Evolutionary conservation across 2,888 invertebrate genomes (phyloP).

Genomic region (Cistogaster globosa): DNA sequence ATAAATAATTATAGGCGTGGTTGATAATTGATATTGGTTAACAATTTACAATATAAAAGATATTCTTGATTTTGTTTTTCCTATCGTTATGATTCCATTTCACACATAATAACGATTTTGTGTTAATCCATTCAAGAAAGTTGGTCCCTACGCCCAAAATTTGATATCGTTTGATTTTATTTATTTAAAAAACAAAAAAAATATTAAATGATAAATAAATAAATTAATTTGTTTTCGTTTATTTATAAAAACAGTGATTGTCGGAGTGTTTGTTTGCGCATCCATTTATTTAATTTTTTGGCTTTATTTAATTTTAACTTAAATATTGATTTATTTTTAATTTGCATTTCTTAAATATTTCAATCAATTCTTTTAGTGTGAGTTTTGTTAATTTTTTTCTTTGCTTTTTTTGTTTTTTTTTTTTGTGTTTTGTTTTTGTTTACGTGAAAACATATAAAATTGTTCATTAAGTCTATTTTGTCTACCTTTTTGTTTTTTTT

Average conservation of each 20-base stretch:
- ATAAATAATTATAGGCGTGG: constrained; percentile 58
- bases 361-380: constrained; percentile 66
- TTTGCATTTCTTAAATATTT: background rate
- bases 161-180: constrained; percentile 33
- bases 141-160: constrained; percentile 68
- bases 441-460: constrained; percentile 70
- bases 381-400: background rate
- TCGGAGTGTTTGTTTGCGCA: constrained; percentile 70
- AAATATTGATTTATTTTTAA: constrained; percentile 8
- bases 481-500: constrained; percentile 47
- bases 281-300: constrained; percentile 34
- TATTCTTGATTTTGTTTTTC: background rate
- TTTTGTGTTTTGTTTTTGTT: constrained; percentile 2
- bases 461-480: constrained; percentile 66
- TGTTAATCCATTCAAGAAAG: constrained; percentile 35
- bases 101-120: background rate
- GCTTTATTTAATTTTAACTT: background rate
- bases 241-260: constrained; percentile 66
- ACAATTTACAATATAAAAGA: constrained; percentile 29
- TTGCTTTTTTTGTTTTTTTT: too few species aligned
- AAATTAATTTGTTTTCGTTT: constrained; percentile 29
- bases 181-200: background rate
- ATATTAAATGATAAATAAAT: constrained; percentile 1
- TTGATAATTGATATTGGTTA: constrained; percentile 65
- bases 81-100: too few species aligned